A percentile compares a stretch with the other conserved stretches of the same genome.
phyloP scores from a whole-genome alignment of 2,113 vertebrate genomes.

The Brachionichthys hirsutus region DNA sequence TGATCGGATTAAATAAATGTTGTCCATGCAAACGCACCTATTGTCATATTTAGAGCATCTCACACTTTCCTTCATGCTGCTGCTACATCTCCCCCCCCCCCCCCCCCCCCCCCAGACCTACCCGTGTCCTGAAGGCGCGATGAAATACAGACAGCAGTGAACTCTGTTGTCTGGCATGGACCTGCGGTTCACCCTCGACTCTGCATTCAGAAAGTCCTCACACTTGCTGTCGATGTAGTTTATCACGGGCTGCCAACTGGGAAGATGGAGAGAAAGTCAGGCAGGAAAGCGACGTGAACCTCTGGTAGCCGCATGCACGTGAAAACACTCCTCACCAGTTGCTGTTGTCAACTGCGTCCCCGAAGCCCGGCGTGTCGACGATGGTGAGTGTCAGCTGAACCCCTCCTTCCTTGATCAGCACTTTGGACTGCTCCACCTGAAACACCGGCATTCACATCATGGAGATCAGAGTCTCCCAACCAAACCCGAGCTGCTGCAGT shows the following conservation, averaged over 20 bases:
- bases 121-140: conserved; percentile 78
- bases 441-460: conserved; percentile 18
- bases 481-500: background rate
- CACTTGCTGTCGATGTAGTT: conserved; percentile 80
- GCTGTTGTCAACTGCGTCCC: conserved; percentile 82
- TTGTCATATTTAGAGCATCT: no score
- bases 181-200: conserved; percentile 76
- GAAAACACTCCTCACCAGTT: conserved; percentile 72
- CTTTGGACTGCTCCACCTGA: conserved; percentile 82
- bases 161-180: conserved; percentile 80
- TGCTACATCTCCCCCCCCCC: no score
- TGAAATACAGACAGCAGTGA: conserved; percentile 81
- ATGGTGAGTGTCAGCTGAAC: conserved; percentile 83
- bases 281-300: background rate
- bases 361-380: conserved; percentile 82
- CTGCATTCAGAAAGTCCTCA: conserved; percentile 80
- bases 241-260: conserved; percentile 79
- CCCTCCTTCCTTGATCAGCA: conserved; percentile 81
- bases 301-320: background rate
- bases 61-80: no score
- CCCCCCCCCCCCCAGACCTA: conserved; percentile 57
- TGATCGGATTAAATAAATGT: no score
- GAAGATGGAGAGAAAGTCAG: background rate
- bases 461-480: background rate
- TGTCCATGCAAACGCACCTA: no score